Percentiles rank a stretch among this genome's conserved stretches.
These are phyloP conservation scores for Poecilia gillii DNA, from an alignment of 2,797 vertebrate species.

Conservation along the genomic window DNA sequence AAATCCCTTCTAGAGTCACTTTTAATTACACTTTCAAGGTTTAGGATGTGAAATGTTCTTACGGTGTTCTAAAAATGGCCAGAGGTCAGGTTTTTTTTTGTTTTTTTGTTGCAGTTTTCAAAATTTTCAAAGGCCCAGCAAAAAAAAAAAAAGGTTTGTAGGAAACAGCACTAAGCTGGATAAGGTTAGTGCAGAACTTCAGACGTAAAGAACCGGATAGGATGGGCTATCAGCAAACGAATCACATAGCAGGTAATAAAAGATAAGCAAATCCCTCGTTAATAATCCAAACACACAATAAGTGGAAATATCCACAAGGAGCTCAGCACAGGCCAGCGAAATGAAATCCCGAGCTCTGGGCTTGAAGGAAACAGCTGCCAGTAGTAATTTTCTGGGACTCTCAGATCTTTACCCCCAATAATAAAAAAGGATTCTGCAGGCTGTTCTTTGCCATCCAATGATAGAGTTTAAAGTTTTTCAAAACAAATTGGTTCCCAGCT, in stretches of 20 bases:
- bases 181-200: background rate
- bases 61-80: background rate
- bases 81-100: background rate
- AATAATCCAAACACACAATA: slow-evolving; percentile 22
- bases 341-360: slow-evolving; percentile 14
- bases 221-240: background rate
- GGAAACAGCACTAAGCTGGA: background rate
- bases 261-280: slow-evolving; percentile 3
- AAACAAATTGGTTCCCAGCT: slow-evolving; percentile 10
- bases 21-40: background rate
- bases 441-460: background rate
- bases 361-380: slow-evolving; percentile 8
- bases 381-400: slow-evolving; percentile 10
- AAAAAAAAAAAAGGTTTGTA: background rate
- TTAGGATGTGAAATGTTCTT: background rate
- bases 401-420: slow-evolving; percentile 9
- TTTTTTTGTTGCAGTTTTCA: background rate
- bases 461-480: slow-evolving; percentile 9
- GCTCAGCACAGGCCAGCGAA: background rate
- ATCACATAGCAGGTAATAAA: slow-evolving; percentile 8
- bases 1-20: slow-evolving; percentile 1
- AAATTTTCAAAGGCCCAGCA: background rate
- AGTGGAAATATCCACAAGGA: slow-evolving; percentile 11
- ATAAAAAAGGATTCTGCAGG: slow-evolving; percentile 13
- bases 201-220: background rate